Evolutionary conservation across 1,140 invertebrate species (phyloP).

Genomic region (Drosophila erecta): DNA sequence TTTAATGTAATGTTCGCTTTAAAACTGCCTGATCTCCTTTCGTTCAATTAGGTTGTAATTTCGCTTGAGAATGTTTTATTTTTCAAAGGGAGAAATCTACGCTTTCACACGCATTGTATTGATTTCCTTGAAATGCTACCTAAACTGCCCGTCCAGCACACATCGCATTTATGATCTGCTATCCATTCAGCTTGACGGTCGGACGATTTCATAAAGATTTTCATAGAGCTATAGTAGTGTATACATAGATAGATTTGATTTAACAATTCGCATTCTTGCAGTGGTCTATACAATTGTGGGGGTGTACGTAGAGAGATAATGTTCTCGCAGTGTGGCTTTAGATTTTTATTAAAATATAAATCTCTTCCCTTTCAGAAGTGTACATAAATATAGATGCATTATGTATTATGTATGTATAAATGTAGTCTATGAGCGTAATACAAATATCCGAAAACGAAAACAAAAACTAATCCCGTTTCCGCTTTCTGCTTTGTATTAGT

Average conservation of each 20-base stretch:
- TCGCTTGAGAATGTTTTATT: conserved; percentile 35
- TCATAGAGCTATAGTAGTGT: conserved; percentile 47
- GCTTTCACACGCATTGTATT: conserved; percentile 30
- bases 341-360: conserved; percentile 77
- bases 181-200: conserved; percentile 15
- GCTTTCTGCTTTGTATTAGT: conserved; percentile 33
- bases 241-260: conserved; percentile 49
- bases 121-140: conserved; percentile 41
- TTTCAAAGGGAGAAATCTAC: conserved; percentile 31
- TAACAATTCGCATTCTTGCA: conserved; percentile 51
- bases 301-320: conserved; percentile 32
- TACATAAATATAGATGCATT: conserved; percentile 55
- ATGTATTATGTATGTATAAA: conserved; percentile 40
- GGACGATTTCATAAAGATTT: conserved; percentile 35
- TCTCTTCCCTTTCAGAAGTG: conserved; percentile 43
- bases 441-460: conserved; percentile 64
- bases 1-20: conserved; percentile 49
- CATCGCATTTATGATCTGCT: conserved; percentile 17
- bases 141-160: conserved; percentile 22
- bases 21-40: conserved; percentile 39
- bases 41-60: conserved; percentile 40
- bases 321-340: conserved; percentile 41
- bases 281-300: conserved; percentile 42
- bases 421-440: conserved; percentile 70
- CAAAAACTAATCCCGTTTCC: conserved; percentile 56